Evolutionary conservation across 2,888 invertebrate genomes (phyloP).

Genomic region (Hirtodrosophila cameraria): DNA sequence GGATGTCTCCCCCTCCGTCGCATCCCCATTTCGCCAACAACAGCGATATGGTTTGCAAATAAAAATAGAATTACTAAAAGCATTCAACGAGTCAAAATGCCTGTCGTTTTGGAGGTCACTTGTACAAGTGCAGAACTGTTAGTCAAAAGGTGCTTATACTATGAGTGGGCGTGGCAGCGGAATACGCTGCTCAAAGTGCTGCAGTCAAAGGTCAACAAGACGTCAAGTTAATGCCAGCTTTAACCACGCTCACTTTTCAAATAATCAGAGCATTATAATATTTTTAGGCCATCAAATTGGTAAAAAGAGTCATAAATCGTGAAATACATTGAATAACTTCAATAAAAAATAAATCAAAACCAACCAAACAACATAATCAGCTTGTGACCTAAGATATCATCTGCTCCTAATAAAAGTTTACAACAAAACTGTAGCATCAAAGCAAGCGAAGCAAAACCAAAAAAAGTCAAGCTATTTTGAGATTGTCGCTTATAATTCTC

Average conservation of each 20-base stretch:
- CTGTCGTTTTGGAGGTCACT: constrained; percentile 38
- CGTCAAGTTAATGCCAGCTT: constrained; percentile 41
- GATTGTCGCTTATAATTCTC: no score
- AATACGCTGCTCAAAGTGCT: constrained; percentile 12
- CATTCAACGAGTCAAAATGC: constrained; percentile 25
- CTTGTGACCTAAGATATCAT: no score
- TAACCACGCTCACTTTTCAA: constrained; percentile 25
- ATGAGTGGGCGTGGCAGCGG: not conserved
- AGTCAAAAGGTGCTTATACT: constrained; percentile 8
- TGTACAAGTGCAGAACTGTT: constrained; percentile 3
- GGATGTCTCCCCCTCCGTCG: not conserved
- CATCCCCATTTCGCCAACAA: not conserved
- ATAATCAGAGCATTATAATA: no score
- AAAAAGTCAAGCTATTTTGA: no score
- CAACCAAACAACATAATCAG: no score
- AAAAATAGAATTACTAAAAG: constrained; percentile 43
- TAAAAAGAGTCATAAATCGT: no score
- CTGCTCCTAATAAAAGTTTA: no score
- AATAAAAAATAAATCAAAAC: no score
- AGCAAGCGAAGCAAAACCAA: no score
- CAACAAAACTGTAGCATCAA: no score
- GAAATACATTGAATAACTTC: no score
- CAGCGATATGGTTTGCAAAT: constrained; percentile 25
- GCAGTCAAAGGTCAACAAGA: constrained; percentile 52
- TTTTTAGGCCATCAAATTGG: no score